Conservation (phyloP, 2,888 invertebrate genomes). For the Odiellus spinosus region DNA sequence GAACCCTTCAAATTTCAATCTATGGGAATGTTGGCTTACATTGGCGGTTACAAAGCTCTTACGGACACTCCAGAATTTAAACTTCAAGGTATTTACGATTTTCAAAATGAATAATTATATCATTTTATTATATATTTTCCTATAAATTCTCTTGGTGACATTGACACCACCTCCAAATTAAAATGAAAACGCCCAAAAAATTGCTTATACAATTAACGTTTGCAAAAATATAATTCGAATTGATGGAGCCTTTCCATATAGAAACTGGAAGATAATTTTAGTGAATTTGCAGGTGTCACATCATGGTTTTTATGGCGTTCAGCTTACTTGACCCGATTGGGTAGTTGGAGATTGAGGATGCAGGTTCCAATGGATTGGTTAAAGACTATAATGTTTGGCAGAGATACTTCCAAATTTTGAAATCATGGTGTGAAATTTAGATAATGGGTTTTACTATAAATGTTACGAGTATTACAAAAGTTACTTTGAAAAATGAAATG, state of each 20-base stretch:
- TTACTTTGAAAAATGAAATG: no score
- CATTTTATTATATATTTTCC: neutral
- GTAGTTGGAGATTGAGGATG: slow-evolving; percentile 32
- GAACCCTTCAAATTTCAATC: slow-evolving; percentile 25
- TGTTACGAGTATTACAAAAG: no score
- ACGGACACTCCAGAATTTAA: slow-evolving; percentile 30
- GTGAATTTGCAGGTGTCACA: slow-evolving; percentile 30
- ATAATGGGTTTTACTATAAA: no score
- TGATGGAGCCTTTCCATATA: no score
- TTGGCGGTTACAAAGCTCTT: slow-evolving; percentile 30
- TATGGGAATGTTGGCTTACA: slow-evolving; percentile 33
- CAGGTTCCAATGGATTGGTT: slow-evolving; percentile 34
- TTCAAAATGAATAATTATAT: neutral
- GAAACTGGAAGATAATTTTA: no score
- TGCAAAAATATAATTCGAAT: no score
- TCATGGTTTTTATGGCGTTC: slow-evolving; percentile 34
- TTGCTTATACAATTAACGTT: no score
- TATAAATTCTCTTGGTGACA: neutral
- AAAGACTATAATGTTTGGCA: slow-evolving; percentile 31
- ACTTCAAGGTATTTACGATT: slow-evolving; percentile 24
- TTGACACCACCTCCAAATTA: no score
- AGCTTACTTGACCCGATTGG: slow-evolving; percentile 32
- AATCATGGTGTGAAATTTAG: neutral
- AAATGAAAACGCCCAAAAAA: no score
- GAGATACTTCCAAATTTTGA: slow-evolving; percentile 31